These are phyloP conservation scores for Lophius americanus DNA, from an alignment of 2,797 vertebrate genomes.

Conservation along the genomic window DNA sequence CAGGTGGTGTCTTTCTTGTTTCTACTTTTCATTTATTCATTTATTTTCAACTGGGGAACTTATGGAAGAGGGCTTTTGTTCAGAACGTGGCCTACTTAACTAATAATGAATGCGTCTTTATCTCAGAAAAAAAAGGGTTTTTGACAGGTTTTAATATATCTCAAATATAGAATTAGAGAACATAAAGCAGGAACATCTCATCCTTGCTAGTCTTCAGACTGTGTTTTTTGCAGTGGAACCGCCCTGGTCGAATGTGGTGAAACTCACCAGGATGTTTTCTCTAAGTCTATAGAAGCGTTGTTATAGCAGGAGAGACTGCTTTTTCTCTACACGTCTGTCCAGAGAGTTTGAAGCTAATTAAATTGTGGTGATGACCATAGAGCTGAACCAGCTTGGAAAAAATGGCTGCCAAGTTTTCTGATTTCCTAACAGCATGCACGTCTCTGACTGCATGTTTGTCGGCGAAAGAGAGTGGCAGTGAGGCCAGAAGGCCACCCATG, in stretches of 20 bases:
- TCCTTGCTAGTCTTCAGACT: not conserved
- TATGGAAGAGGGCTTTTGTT: too few relatives aligned
- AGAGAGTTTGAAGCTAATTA: slow-evolving; percentile 56
- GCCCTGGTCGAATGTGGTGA: too few relatives aligned
- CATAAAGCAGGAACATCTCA: not conserved
- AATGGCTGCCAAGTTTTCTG: slow-evolving; percentile 57
- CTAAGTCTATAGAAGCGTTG: slow-evolving; percentile 17
- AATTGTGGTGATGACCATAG: slow-evolving; percentile 58
- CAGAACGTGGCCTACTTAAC: too few relatives aligned
- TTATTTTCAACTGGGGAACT: too few relatives aligned
- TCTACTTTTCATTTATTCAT: too few relatives aligned
- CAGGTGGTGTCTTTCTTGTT: not conserved
- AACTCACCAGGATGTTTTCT: too few relatives aligned
- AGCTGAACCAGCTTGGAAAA: slow-evolving; percentile 53
- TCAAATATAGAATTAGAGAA: not conserved
- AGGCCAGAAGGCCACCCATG: slow-evolving; percentile 51
- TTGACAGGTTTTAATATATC: too few relatives aligned
- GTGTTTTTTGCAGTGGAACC: too few relatives aligned
- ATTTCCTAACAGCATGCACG: slow-evolving; percentile 64
- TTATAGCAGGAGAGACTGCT: slow-evolving; percentile 28
- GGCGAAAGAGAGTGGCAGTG: slow-evolving; percentile 13
- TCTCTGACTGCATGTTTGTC: slow-evolving; percentile 36
- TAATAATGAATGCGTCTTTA: not conserved
- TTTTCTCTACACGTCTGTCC: slow-evolving; percentile 59
- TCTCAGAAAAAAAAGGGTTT: too few relatives aligned